These are phyloP conservation scores for Drosophila affinis DNA, from an alignment of 2,888 invertebrate species.

Conservation along the genomic window DNA sequence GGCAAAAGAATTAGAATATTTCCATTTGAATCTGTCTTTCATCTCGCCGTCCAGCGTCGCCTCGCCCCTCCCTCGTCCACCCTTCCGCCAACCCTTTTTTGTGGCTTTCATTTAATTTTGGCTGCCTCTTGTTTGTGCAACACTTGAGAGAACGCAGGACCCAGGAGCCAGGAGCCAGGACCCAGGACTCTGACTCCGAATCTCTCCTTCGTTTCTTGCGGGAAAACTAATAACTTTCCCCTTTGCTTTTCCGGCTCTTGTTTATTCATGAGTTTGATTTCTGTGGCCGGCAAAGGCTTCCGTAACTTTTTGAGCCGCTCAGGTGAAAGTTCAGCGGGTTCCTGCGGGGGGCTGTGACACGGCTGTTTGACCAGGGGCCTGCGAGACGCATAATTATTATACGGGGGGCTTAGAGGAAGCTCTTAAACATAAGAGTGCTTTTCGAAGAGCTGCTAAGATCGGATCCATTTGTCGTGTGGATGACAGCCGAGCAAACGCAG, in stretches of 20 bases:
- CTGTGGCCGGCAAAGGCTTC: conserved; percentile 51
- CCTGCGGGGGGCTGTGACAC: not conserved
- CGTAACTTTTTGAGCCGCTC: conserved; percentile 62
- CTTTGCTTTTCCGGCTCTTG: conserved; percentile 68
- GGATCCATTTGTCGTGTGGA: no score
- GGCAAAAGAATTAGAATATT: conserved; percentile 64
- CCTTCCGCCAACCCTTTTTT: conserved; percentile 47
- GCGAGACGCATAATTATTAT: conserved; percentile 53
- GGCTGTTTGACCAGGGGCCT: not conserved
- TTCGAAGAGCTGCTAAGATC: no score
- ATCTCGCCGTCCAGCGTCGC: conserved; percentile 30
- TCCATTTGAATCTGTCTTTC: conserved; percentile 58
- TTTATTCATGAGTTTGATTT: conserved; percentile 81
- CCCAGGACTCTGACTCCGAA: not conserved
- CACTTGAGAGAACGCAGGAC: conserved; percentile 54
- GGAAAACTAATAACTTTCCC: conserved; percentile 77
- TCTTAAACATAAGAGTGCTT: no score
- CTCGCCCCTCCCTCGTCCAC: not conserved
- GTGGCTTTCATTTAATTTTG: conserved; percentile 65
- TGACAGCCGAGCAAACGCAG: conserved; percentile 4
- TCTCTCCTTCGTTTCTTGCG: conserved; percentile 2
- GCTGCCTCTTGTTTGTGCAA: conserved; percentile 67
- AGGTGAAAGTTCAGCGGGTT: conserved; percentile 40
- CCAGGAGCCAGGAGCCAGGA: conserved; percentile 9
- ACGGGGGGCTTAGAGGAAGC: not conserved